phyloP scores from a whole-genome alignment of 2,888 invertebrate genomes.

The Teleiodes luculella region DNA sequence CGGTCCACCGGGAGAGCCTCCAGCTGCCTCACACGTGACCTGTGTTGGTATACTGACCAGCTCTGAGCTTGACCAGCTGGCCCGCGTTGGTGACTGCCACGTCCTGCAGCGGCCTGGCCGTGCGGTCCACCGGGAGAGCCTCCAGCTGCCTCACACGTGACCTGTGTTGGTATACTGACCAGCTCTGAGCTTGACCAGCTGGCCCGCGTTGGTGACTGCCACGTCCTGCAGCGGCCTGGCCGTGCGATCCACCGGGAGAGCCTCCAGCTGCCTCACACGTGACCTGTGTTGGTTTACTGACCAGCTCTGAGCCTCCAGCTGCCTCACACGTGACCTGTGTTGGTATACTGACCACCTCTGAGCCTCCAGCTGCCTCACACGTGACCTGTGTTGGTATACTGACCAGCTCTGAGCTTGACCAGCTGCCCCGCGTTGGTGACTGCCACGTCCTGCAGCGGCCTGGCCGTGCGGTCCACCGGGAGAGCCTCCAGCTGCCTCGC shows the following conservation, averaged over 20 bases:
- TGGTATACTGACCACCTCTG: slow-evolving; percentile 91
- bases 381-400: slow-evolving; percentile 66
- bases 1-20: not conserved
- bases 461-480: slow-evolving; percentile 41
- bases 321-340: slow-evolving; percentile 96
- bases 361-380: slow-evolving; percentile 93
- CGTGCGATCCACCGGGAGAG: slow-evolving; percentile 92
- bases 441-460: slow-evolving; percentile 89
- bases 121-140: not conserved
- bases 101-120: slow-evolving; percentile 86
- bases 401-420: slow-evolving; percentile 53
- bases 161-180: too few species aligned
- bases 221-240: slow-evolving; percentile 95
- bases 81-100: slow-evolving; percentile 90
- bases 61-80: slow-evolving; percentile 85
- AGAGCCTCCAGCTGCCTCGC: not conserved
- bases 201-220: slow-evolving; percentile 93
- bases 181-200: slow-evolving; percentile 86
- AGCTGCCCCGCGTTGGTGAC: slow-evolving; percentile 92
- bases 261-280: slow-evolving; percentile 93
- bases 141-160: not conserved
- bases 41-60: slow-evolving; percentile 41
- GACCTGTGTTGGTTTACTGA: slow-evolving; percentile 56
- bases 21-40: not conserved
- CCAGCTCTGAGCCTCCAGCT: slow-evolving; percentile 82